Base-by-base conservation (phyloP, 2,888 invertebrate genomes). In the Drosophila birchii region DNA sequence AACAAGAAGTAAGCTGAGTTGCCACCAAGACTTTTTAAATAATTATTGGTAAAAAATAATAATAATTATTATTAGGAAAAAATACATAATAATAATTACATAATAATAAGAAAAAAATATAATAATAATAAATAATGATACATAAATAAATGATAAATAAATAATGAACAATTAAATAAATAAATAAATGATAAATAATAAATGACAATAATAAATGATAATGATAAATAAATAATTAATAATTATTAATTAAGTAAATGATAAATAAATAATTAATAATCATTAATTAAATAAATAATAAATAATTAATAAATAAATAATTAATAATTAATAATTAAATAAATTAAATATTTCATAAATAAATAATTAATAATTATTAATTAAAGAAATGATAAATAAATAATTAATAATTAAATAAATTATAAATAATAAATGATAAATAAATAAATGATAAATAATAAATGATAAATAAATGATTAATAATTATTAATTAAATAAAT, bases 1-100 rank as follows among this genome's bases (percentile, higher is more conserved):
- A 45, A 39, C n/a, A 18, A 44, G 36, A 53, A 53, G 16, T 18
- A 26, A 49, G 34, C 36, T 38, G 64, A 36, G 64, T 66, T 66
- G 34, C 36, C 64, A 63, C 36, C 64, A 63, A 16, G 32, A 12
- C 39, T 14, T 16, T 32, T 11, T 5, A 11, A 43, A 14, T 14
- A 23, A 23, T 23, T 23, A 23, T 23, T 23, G 23, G 23, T 23
- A 23, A 23, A 23, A 23, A 23, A n/a, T n/a, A n/a, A n/a, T n/a
- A n/a, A n/a, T 9, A 41, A 56, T 3, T 29, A 32, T 29, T 47
- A 47, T 11, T 11, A n/a, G n/a, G n/a, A n/a, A n/a, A n/a, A n/a
- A n/a, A n/a, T n/a, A n/a, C n/a, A n/a, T n/a, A n/a, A n/a, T n/a
- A n/a, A n/a, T n/a, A n/a, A n/a, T n/a, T n/a, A n/a, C n/a, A n/a